Evolutionary conservation across 2,113 vertebrate genomes (phyloP).

Genomic region (Coracopsis vasa): DNA sequence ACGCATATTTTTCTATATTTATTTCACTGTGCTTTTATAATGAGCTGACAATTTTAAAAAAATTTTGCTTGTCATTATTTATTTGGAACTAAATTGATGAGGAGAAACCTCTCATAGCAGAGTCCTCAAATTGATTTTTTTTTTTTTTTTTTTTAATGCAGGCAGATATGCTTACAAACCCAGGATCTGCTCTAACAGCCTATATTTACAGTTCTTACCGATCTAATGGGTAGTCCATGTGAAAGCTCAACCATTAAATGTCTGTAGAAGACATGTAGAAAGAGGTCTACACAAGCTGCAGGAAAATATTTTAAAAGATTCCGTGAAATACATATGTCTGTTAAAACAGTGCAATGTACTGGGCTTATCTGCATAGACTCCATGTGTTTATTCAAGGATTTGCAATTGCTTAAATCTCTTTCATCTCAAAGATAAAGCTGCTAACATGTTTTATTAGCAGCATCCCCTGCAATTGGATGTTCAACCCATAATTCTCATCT

Average conservation of each 20-base stretch:
- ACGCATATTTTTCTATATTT: neutral
- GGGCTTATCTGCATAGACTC: neutral
- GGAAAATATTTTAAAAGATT: neutral
- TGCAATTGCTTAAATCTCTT: neutral
- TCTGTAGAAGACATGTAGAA: neutral
- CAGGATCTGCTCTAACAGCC: neutral
- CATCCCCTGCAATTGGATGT: neutral
- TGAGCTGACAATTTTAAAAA: neutral
- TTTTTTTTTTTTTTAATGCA: neutral
- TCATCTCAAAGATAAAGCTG: neutral
- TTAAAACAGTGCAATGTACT: neutral
- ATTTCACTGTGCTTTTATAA: neutral
- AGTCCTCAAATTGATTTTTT: neutral
- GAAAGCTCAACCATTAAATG: neutral
- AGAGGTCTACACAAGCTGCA: neutral
- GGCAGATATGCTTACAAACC: neutral
- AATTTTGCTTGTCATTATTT: neutral
- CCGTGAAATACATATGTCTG: neutral
- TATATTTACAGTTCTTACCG: neutral
- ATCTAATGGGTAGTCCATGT: neutral
- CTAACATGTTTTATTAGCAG: neutral
- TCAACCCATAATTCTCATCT: neutral
- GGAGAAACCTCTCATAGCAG: neutral
- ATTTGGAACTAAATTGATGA: neutral
- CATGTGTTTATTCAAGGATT: neutral